Evolutionary conservation across 2,797 vertebrate genomes (phyloP).

Genomic region (Hydrophis major): DNA sequence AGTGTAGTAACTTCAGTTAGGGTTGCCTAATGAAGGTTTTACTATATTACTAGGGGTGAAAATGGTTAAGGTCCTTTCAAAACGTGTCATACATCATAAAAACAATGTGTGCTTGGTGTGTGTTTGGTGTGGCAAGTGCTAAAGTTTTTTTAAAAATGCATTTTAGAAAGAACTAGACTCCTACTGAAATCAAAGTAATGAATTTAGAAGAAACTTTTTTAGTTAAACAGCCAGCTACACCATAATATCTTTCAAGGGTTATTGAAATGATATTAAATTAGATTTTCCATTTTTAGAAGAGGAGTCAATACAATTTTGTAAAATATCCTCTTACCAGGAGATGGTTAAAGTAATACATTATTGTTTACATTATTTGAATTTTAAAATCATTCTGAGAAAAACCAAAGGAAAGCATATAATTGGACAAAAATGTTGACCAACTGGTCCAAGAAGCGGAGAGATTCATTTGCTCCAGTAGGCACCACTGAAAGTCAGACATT

Average conservation of each 20-base stretch:
- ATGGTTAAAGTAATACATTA: not conserved
- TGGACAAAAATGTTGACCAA: not conserved
- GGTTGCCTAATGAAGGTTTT: conserved; percentile 39
- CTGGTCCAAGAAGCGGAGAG: not conserved
- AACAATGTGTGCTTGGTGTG: not conserved
- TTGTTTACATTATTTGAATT: not conserved
- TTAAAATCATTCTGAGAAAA: not conserved
- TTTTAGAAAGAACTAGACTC: not conserved
- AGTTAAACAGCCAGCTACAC: no score
- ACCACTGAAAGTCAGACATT: not conserved
- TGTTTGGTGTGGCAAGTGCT: not conserved
- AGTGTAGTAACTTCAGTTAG: conserved; percentile 43
- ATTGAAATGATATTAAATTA: not conserved
- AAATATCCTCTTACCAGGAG: not conserved
- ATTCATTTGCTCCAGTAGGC: not conserved
- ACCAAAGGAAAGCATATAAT: not conserved
- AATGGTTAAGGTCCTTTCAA: not conserved
- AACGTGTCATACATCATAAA: conserved; percentile 14
- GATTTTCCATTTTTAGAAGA: not conserved
- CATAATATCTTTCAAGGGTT: not conserved
- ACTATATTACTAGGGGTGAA: conserved; percentile 3
- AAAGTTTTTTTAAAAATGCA: not conserved
- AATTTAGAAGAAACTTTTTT: not conserved
- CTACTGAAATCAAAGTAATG: not conserved
- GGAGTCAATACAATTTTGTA: not conserved